Conservation (phyloP, 2,113 vertebrate species). For the Oryctolagus cuniculus region mOryCun1.1 NC_091444.1:15104501-15105000, state of each 20-base stretch:
- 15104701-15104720: background rate
- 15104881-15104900: background rate
- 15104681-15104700: background rate
- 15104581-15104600: constrained; percentile 48
- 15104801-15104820: background rate
- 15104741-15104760: background rate
- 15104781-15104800: background rate
- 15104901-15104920: constrained; percentile 34
- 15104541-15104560: background rate
- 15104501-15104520: constrained; percentile 40
- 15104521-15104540: constrained; percentile 46
- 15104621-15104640: too few species aligned
- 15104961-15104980: background rate
- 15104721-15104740: background rate
- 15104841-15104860: background rate
- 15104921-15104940: background rate
- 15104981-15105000: background rate
- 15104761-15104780: background rate
- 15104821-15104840: background rate
- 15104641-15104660: background rate
- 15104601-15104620: background rate
- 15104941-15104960: background rate
- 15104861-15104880: background rate
- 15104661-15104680: background rate
- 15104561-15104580: background rate